Evolutionary conservation across 1,140 invertebrate genomes (phyloP).

Genomic region (Polypedilum pembai): DNA sequence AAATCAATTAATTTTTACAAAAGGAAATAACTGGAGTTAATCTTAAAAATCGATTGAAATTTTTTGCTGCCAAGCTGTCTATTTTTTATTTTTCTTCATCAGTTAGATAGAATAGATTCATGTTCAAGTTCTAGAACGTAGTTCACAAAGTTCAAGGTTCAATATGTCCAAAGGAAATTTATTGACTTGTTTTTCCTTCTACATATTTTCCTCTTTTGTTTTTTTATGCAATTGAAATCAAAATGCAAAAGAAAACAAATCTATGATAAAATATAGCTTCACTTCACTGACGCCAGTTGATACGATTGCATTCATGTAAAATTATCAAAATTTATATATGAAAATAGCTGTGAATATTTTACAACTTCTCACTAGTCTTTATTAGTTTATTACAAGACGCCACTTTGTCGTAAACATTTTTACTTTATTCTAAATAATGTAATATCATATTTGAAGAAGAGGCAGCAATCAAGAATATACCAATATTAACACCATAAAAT

Average conservation of each 20-base stretch:
- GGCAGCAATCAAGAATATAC: neutral
- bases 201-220: neutral
- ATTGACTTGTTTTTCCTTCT: conserved; percentile 1
- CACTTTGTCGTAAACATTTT: neutral
- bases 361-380: neutral
- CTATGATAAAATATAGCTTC: neutral
- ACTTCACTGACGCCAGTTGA: neutral
- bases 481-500: neutral
- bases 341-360: neutral
- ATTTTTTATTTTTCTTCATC: neutral
- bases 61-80: neutral
- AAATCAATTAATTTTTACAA: neutral
- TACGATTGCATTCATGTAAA: neutral
- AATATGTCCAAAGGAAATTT: neutral
- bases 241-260: neutral
- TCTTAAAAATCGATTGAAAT: neutral
- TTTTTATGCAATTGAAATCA: neutral
- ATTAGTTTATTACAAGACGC: neutral
- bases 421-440: neutral
- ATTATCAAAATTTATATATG: neutral
- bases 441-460: neutral
- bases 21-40: neutral
- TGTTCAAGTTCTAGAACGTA: neutral
- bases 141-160: neutral
- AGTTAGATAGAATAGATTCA: too few species aligned